Evolutionary conservation across 2,888 invertebrate genomes (phyloP).

Genomic region (Oxycera nigricornis): DNA sequence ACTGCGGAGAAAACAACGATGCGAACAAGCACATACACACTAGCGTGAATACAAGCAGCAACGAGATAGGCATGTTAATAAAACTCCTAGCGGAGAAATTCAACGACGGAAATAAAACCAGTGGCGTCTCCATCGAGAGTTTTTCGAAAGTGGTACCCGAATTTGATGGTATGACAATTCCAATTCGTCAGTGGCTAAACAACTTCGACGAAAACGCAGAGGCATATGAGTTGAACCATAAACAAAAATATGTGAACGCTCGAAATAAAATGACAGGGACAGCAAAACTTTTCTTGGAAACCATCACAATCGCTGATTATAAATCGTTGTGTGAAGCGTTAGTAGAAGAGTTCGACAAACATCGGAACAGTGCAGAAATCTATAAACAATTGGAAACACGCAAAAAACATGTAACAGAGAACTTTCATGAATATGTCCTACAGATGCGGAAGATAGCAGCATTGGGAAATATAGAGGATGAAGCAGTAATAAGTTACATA

Average conservation of each 20-base stretch:
- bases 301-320: not conserved
- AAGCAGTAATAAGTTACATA: not conserved
- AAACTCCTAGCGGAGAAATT: not conserved
- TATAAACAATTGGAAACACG: not conserved
- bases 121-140: not conserved
- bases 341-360: conserved; percentile 8
- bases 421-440: conserved; percentile 16
- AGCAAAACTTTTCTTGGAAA: conserved; percentile 12
- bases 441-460: conserved; percentile 13
- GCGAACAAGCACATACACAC: not conserved
- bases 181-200: not conserved
- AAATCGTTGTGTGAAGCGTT: not conserved
- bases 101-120: not conserved
- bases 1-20: not conserved
- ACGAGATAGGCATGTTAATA: not conserved
- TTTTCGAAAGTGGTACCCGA: not conserved
- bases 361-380: not conserved
- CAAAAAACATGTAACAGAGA: not conserved
- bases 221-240: not conserved
- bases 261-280: conserved; percentile 4
- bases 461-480: not conserved
- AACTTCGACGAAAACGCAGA: conserved; percentile 26
- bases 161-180: conserved; percentile 8
- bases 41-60: not conserved
- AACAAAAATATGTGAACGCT: conserved; percentile 7